A percentile compares a stretch with the other conserved stretches of the same genome.
Evolutionary conservation across 2,797 vertebrate genomes (phyloP).

Genomic region (Aeoliscus strigatus): DNA sequence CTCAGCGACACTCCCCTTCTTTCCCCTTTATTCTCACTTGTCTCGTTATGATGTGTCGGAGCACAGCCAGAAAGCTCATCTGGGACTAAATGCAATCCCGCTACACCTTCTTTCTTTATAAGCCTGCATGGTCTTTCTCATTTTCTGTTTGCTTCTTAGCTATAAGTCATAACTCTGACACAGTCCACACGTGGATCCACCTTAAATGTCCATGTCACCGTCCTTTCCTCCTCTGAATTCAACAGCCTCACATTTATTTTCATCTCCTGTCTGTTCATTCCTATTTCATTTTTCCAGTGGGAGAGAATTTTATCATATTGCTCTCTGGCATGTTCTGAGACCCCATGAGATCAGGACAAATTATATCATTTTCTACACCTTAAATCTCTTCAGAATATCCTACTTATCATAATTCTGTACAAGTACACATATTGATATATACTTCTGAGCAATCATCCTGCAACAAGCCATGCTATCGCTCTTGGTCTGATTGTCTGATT

Average conservation of each 20-base stretch:
- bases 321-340: constrained; percentile 19
- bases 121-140: constrained; percentile 5
- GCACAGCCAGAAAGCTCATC: constrained; percentile 40
- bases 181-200: constrained; percentile 3
- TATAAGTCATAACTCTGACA: constrained; percentile 20
- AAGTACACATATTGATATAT: no score
- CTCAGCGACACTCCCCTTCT: constrained; percentile 8
- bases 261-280: constrained; percentile 23
- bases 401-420: constrained; percentile 8
- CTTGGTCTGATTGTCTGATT: neutral
- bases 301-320: constrained; percentile 25
- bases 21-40: constrained; percentile 29
- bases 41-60: constrained; percentile 30
- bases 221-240: constrained; percentile 8
- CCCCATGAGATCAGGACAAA: constrained; percentile 29
- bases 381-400: no score
- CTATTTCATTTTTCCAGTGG: constrained; percentile 15
- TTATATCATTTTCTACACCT: constrained; percentile 10
- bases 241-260: constrained; percentile 24
- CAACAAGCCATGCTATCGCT: no score
- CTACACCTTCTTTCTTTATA: constrained; percentile 16
- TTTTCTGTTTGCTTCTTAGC: constrained; percentile 32
- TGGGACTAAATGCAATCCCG: constrained; percentile 29
- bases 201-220: constrained; percentile 25
- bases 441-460: no score